Conservation (phyloP, 2,797 vertebrate species). For the Chaetophractus vellerosus region DNA sequence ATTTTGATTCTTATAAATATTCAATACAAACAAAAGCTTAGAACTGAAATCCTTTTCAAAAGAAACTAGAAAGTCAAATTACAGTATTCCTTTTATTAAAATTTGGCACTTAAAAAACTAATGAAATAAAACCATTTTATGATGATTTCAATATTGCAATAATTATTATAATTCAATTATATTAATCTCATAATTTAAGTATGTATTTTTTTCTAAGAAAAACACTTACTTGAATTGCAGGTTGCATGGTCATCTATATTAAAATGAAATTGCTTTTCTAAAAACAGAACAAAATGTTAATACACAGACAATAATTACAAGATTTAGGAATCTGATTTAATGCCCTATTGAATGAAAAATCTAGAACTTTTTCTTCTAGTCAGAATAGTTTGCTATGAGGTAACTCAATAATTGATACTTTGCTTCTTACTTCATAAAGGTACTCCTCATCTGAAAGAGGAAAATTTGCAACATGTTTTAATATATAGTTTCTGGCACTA, state of each 20-base stretch:
- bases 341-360: background rate
- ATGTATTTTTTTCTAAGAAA: conserved; percentile 1
- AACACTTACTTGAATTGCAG: conserved; percentile 90
- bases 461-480: conserved; percentile 32
- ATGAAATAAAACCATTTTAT: conserved; percentile 3
- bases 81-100: conserved; percentile 21
- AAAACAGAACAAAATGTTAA: conserved; percentile 78
- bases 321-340: background rate
- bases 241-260: conserved; percentile 88
- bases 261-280: conserved; percentile 81
- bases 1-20: conserved; percentile 62
- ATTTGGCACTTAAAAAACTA: conserved; percentile 49
- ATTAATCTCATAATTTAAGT: conserved; percentile 46
- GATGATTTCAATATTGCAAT: conserved; percentile 41
- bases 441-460: conserved; percentile 11
- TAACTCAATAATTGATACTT: background rate
- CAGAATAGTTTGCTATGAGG: background rate
- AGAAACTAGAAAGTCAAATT: conserved; percentile 54
- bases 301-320: background rate
- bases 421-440: conserved; percentile 24
- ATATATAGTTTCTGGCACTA: conserved; percentile 1
- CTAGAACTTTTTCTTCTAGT: conserved; percentile 2
- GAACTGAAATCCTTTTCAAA: conserved; percentile 49
- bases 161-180: conserved; percentile 44
- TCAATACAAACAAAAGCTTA: conserved; percentile 56